A percentile compares a stretch with the other conserved stretches of the same genome.
Evolutionary conservation across 2,113 vertebrate species (phyloP).

Genomic region (Echinops telfairi): DNA sequence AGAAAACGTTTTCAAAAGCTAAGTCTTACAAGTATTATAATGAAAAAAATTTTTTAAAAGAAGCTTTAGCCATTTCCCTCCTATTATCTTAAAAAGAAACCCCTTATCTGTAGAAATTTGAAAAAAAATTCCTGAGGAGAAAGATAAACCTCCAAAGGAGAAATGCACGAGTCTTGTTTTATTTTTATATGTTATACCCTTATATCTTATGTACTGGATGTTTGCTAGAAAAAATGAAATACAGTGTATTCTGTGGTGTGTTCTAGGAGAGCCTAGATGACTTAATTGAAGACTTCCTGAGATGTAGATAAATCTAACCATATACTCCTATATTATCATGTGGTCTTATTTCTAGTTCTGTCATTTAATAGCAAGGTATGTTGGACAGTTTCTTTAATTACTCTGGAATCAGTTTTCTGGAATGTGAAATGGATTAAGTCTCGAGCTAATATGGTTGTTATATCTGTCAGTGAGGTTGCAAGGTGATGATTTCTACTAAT

Average conservation of each 20-base stretch:
- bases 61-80: background rate
- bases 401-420: background rate
- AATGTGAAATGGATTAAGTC: constrained; percentile 12
- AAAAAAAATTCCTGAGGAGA: background rate
- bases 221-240: background rate
- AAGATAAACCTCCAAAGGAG: background rate
- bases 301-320: background rate
- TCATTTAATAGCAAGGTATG: background rate
- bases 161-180: background rate
- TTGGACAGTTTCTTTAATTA: background rate
- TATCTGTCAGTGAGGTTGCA: background rate
- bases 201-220: background rate
- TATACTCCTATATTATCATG: rapidly evolving
- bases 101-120: background rate
- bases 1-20: background rate
- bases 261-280: background rate
- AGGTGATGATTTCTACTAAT: background rate
- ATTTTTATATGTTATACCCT: background rate
- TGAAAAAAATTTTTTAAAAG: background rate
- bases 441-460: background rate
- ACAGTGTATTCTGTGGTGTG: background rate
- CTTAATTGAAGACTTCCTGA: background rate
- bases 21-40: constrained; percentile 17
- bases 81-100: background rate
- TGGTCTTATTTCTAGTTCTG: background rate